Conservation (phyloP, 2,113 vertebrate species). For the Chionis minor region DNA sequence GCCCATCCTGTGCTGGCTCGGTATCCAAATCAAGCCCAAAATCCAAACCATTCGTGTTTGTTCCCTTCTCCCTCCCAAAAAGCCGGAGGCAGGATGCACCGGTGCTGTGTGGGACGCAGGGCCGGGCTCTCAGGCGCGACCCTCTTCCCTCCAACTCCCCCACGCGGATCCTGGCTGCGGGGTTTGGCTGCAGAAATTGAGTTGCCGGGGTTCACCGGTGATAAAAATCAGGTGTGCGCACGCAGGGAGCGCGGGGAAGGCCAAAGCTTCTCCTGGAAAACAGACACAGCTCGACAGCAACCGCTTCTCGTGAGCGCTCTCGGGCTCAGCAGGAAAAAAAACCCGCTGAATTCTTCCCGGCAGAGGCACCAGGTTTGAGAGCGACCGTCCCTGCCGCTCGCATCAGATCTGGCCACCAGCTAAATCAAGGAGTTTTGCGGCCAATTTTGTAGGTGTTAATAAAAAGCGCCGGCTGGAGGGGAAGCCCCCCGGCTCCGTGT, state of each 20-base stretch:
- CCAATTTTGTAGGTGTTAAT: not conserved
- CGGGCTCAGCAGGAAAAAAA: not conserved
- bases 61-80: not conserved
- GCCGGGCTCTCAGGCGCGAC: not conserved
- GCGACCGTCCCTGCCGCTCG: not conserved
- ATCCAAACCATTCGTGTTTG: too few species aligned
- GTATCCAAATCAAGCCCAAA: not conserved
- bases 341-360: not conserved
- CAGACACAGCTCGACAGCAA: not conserved
- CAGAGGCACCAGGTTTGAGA: not conserved
- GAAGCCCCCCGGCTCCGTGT: too few species aligned
- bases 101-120: not conserved
- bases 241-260: fast-evolving
- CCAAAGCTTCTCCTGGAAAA: not conserved
- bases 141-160: not conserved
- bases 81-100: not conserved
- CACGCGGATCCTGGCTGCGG: too few species aligned
- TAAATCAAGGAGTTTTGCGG: not conserved
- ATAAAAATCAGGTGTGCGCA: not conserved
- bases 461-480: not conserved
- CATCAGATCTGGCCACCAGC: not conserved
- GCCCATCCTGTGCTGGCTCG: not conserved
- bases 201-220: not conserved
- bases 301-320: not conserved
- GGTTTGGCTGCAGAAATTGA: too few species aligned